Evolutionary conservation across 2,888 invertebrate species (phyloP).

Genomic region (Dermolepida albohirtum): DNA sequence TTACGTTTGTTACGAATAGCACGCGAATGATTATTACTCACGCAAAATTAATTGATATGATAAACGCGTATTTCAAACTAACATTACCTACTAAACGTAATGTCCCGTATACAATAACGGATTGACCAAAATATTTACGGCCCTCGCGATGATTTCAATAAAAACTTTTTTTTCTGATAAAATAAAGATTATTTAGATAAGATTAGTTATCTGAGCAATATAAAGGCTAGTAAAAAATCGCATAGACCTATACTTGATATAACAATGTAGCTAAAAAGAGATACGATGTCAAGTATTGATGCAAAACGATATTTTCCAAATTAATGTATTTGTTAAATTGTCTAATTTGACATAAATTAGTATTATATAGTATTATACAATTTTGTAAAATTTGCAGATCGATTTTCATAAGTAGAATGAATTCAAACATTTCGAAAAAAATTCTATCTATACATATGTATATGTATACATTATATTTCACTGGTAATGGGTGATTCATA

Average conservation of each 20-base stretch:
- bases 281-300: too few relatives aligned
- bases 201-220: constrained; percentile 29
- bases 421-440: too few relatives aligned
- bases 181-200: constrained; percentile 21
- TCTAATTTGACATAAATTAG: too few relatives aligned
- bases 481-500: too few relatives aligned
- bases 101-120: neutral
- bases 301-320: too few relatives aligned
- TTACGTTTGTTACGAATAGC: neutral
- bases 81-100: constrained; percentile 4
- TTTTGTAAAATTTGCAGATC: too few relatives aligned
- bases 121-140: constrained; percentile 25
- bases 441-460: too few relatives aligned
- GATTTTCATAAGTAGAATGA: too few relatives aligned
- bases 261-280: neutral
- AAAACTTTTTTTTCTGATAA: constrained; percentile 15
- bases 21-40: neutral
- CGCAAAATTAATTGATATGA: neutral
- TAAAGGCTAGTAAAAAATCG: constrained; percentile 19
- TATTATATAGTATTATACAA: too few relatives aligned
- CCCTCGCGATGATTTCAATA: neutral
- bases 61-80: neutral
- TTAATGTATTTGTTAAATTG: too few relatives aligned
- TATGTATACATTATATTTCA: too few relatives aligned
- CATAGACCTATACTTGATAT: neutral